Evolutionary conservation across 2,888 invertebrate species (phyloP), one percentile per base, ranked within the genome.

Genomic region (Lordiphosa fenestrarum): DNA sequence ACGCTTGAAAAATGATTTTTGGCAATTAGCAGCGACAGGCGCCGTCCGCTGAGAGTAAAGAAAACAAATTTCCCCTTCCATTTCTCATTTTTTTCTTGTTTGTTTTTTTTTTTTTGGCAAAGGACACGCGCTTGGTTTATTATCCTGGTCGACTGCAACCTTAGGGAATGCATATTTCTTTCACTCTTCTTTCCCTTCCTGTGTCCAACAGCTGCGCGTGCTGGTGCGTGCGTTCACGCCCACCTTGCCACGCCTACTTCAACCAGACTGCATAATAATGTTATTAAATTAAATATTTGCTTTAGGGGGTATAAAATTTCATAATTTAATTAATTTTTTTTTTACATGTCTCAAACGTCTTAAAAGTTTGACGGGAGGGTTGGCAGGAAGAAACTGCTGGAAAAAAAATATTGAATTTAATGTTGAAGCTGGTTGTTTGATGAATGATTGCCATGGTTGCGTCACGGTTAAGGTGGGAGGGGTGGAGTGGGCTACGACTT

Each of bases 281-380:
- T 81, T 84, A 84, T 84, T 77, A 80, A 84, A 80, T 84, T 82
- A 74, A 84, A 80, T 80, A 84, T 80, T 80, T 77, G 82, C 84
- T 78, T 74, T 62, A 21, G 47, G 63, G 80, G 82, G 80, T 84
- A 82, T 84, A 74, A 69, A 74, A 74, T 80, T 80, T 80, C 76
- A 84, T 84, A 80, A 80, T 81, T 80, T 80, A 84, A 80, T 80
- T 84, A 80, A 77, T 72, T 76, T 84, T 84, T 69, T 69, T 66
- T 49, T 53, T 65, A 42, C 44, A 44, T 44, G 54, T 51, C 61
- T 51, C 37, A 38, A 50, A 59, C 69, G 78, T 71, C 75, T 74
- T 64, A 49, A 39, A 54, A 33, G 6, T 4, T n/a, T 35, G 53
- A n/a, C 25, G 19, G 19, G 38, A 25, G 48, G 19, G 12, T 47